Evolutionary conservation across 2,888 invertebrate species (phyloP), one percentile per base, ranked within the genome.

Genomic region (Coelogynopora nodosa): DNA sequence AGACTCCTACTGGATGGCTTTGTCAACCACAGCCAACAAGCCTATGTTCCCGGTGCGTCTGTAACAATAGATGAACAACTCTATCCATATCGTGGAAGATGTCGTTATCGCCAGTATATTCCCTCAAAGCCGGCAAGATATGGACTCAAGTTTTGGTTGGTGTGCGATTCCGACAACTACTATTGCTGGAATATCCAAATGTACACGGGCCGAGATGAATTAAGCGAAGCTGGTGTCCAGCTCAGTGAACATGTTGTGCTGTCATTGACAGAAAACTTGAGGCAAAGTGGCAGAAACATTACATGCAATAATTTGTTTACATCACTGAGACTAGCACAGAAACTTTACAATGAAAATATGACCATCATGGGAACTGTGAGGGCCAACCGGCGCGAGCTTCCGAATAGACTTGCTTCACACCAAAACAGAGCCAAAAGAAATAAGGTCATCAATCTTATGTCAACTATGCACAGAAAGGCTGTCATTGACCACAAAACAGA

Each of bases 81-180:
- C 30, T 84, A 84, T 84, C 84, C 31, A 5, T 84, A 31, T 49
- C 30, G 84, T 31, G 26, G 84, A 27, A n/a, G 67, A n/a, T 84
- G 26, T 84, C 67, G 31, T 26, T 84, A 84, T 84, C 84, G 31
- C 10, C 84, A 84, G 49, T 84, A 84, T 26, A 84, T 84, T 30
- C 31, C 84, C 23, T 31, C 31, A 31, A 84, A 81, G 31, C 84
- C 84, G 23, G 84, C 84, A 18, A 84, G 49, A 74, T 84, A 84
- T 27, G 28, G 28, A n/a, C 83, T 83, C 30, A 18, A 30, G 30
- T 18, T 83, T 83, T 84, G 84, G 84, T 27, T 84, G 26, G 31
- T 67, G 27, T 84, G 84, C 74, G 67, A 84, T 67, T 84, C 84
- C 10, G 84, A 84, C 67, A 74, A 84, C 67, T 84, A 84, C 31